Conservation (phyloP, 2,113 vertebrate genomes). For the Lota lota region DNA sequence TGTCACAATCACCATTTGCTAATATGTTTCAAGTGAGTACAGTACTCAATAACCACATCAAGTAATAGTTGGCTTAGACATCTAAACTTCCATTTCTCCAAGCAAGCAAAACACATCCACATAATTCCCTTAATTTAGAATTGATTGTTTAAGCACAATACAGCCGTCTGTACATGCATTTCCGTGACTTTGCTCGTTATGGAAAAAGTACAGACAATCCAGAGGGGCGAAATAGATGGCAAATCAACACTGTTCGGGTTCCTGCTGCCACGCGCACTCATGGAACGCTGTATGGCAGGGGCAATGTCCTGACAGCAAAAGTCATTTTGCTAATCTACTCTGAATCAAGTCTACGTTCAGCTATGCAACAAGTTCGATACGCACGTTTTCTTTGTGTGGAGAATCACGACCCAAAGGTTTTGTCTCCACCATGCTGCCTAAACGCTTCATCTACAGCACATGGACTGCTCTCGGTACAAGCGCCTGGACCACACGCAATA, state of each 20-base stretch:
- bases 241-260: slow-evolving; percentile 12
- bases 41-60: slow-evolving; percentile 44
- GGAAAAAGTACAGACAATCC: slow-evolving; percentile 47
- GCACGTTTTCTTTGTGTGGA: too few species aligned
- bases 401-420: too few species aligned
- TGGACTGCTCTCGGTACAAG: too few species aligned
- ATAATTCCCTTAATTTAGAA: slow-evolving; percentile 28
- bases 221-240: slow-evolving; percentile 14
- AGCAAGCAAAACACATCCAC: slow-evolving; percentile 28
- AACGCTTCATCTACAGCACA: too few species aligned
- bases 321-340: too few species aligned
- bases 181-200: slow-evolving; percentile 14
- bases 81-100: slow-evolving; percentile 29
- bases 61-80: slow-evolving; percentile 43
- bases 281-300: too few species aligned
- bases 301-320: too few species aligned
- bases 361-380: too few species aligned
- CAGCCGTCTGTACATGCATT: slow-evolving; percentile 14
- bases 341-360: too few species aligned
- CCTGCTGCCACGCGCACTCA: neutral
- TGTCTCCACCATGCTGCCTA: too few species aligned
- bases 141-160: slow-evolving; percentile 62
- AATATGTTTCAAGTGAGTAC: slow-evolving; percentile 33
- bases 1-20: slow-evolving; percentile 31
- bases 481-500: neutral